Evolutionary conservation across 2,113 vertebrate genomes (phyloP).

Genomic region (Eurystomus gularis): DNA sequence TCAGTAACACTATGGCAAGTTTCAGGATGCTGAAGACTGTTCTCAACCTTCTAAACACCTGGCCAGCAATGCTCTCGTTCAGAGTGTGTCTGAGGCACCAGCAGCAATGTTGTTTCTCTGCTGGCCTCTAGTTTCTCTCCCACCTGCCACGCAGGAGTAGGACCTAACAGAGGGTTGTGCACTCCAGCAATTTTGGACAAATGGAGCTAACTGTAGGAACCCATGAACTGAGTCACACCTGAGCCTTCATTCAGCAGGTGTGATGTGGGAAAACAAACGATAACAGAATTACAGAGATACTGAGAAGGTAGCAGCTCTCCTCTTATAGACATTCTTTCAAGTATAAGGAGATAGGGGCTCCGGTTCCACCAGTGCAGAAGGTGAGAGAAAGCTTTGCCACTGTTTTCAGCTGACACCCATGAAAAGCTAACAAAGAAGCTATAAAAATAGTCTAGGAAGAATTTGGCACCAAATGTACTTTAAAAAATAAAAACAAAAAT

Average conservation of each 20-base stretch:
- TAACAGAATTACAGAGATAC: background rate
- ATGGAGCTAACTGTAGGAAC: background rate
- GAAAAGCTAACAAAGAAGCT: background rate
- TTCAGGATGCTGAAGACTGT: background rate
- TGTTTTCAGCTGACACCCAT: background rate
- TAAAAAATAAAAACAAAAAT: background rate
- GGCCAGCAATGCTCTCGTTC: background rate
- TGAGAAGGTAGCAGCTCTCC: background rate
- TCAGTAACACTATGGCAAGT: background rate
- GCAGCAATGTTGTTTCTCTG: background rate
- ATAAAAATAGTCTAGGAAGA: background rate
- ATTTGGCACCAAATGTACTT: background rate
- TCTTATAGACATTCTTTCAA: background rate
- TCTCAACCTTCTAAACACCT: background rate
- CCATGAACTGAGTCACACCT: background rate
- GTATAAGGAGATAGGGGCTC: background rate
- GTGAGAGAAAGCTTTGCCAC: background rate
- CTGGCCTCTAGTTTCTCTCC: background rate
- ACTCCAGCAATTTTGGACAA: background rate
- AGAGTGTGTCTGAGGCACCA: background rate
- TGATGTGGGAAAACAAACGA: background rate
- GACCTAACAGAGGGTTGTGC: background rate
- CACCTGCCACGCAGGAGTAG: background rate
- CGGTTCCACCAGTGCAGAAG: background rate
- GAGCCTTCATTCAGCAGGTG: background rate